Evolutionary conservation across 2,888 invertebrate species (phyloP).

Genomic region (Mechanitis mazaeus): DNA sequence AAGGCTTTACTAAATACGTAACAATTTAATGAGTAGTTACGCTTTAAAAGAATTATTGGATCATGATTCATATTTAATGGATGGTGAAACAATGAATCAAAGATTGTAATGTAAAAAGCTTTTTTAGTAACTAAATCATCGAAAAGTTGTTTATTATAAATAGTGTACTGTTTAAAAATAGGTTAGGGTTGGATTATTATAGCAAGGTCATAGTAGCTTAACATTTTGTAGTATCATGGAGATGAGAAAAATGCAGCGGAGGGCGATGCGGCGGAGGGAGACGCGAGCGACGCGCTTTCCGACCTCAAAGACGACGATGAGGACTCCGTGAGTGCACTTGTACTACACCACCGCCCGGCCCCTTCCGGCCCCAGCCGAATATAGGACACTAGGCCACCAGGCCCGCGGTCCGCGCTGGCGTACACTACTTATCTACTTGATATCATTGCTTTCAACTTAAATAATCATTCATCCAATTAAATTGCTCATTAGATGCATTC

Average conservation of each 20-base stretch:
- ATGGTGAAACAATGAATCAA: no score
- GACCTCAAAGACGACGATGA: constrained; percentile 77
- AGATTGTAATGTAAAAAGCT: no score
- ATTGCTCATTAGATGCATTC: constrained; percentile 31
- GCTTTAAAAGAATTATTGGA: not conserved
- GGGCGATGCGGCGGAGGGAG: constrained; percentile 52
- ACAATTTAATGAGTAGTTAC: not conserved
- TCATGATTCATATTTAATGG: no score
- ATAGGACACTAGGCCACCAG: constrained; percentile 64
- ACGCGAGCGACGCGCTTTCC: constrained; percentile 62
- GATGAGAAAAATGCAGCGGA: constrained; percentile 54
- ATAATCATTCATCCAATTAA: constrained; percentile 28
- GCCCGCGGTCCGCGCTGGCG: constrained; percentile 46
- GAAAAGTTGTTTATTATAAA: no score
- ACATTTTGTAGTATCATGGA: constrained; percentile 48
- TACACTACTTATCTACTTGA: constrained; percentile 29
- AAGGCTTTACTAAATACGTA: constrained; percentile 1
- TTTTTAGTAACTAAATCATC: no score
- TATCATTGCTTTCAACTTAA: constrained; percentile 28
- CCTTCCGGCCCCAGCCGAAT: constrained; percentile 37
- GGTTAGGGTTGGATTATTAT: no score
- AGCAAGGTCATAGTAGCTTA: no score
- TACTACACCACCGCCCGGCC: constrained; percentile 33
- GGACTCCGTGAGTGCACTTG: constrained; percentile 82
- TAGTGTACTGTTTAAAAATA: no score